A percentile compares a stretch with the other conserved stretches of the same genome.
phyloP scores from a whole-genome alignment of 2,888 invertebrate species.

The Lasioglossum pauxillum region DNA sequence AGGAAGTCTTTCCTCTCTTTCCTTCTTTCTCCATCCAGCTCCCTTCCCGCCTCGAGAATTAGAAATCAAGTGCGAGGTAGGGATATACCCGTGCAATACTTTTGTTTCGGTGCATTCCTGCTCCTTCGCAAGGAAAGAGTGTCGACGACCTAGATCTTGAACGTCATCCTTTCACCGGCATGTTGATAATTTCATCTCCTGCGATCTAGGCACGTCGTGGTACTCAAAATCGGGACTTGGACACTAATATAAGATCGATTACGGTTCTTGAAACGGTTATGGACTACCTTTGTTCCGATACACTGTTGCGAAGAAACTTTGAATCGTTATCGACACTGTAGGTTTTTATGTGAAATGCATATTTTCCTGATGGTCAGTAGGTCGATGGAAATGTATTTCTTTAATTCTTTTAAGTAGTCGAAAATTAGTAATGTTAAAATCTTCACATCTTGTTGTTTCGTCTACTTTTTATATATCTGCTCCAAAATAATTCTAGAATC shows the following conservation, averaged over 20 bases:
- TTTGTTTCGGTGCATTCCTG: conserved; percentile 10
- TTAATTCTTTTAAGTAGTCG: too few species aligned
- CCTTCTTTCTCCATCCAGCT: neutral
- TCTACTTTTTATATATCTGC: too few species aligned
- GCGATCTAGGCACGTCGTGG: neutral
- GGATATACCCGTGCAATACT: neutral
- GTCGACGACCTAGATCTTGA: conserved; percentile 54
- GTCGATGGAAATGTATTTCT: too few species aligned
- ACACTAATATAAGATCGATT: neutral
- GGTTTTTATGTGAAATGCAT: too few species aligned
- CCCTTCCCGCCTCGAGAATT: neutral
- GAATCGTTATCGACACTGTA: neutral
- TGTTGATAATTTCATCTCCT: conserved; percentile 1
- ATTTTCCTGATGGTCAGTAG: too few species aligned
- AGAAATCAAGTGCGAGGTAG: neutral
- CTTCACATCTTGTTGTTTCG: too few species aligned
- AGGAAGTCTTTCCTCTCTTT: neutral
- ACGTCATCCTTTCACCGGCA: conserved; percentile 52
- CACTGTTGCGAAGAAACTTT: neutral
- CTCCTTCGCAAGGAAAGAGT: conserved; percentile 26
- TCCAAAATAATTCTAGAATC: too few species aligned
- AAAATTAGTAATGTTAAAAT: too few species aligned
- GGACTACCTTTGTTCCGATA: neutral
- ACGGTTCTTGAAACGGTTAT: neutral
- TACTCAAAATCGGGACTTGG: neutral